Conservation (phyloP, 1,140 invertebrate genomes). For the Sarcophaga peregrina region DNA sequence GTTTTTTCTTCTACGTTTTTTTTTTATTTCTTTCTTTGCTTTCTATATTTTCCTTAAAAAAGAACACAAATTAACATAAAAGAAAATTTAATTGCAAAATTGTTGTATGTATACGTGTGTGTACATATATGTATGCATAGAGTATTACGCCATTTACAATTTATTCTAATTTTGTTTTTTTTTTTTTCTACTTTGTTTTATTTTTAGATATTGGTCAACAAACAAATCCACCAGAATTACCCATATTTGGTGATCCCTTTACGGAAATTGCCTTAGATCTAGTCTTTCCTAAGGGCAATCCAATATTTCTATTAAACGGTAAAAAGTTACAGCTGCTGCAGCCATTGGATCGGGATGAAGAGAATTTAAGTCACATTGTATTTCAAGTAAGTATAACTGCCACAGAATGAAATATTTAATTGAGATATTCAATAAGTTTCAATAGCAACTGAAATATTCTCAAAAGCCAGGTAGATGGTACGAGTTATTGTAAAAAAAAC, state of each 20-base stretch:
- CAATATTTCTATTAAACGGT: constrained; percentile 83
- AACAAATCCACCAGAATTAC: constrained; percentile 81
- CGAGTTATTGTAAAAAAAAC: no score
- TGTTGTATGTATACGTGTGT: background rate
- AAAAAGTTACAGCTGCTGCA: constrained; percentile 82
- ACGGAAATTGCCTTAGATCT: constrained; percentile 83
- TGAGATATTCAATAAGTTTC: background rate
- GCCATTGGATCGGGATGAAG: constrained; percentile 85
- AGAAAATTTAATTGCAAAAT: no score
- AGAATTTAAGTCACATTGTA: constrained; percentile 86
- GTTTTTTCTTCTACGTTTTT: background rate
- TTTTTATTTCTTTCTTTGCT: no score
- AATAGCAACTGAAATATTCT: background rate
- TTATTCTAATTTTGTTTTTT: constrained; percentile 25
- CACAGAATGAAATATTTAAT: background rate
- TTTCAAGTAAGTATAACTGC: constrained; percentile 76
- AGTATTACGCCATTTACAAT: background rate
- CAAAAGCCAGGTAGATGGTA: background rate
- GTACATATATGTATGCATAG: background rate
- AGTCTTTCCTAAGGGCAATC: constrained; percentile 79
- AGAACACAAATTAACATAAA: no score
- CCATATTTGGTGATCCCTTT: constrained; percentile 83
- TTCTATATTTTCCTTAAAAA: no score
- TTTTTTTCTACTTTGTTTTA: constrained; percentile 39
- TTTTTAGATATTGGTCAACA: constrained; percentile 83